Evolutionary conservation across 2,888 invertebrate species (phyloP).

Genomic region (Epinotia bilunana): DNA sequence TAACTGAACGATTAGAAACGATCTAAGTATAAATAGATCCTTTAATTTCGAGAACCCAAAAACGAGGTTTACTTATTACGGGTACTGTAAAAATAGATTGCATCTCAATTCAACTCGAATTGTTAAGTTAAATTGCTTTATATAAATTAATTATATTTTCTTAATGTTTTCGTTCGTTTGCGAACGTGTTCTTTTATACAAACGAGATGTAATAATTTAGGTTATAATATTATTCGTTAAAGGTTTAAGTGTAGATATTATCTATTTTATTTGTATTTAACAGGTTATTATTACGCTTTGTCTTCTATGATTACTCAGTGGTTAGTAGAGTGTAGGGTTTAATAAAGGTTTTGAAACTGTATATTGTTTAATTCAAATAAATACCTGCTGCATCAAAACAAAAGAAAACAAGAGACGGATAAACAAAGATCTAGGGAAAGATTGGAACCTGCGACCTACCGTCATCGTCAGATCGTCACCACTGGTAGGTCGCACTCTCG

Average conservation of each 20-base stretch:
- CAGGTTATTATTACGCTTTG: conserved; percentile 51
- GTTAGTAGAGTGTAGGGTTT: conserved; percentile 53
- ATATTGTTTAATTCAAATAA: conserved; percentile 13
- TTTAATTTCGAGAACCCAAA: conserved; percentile 1
- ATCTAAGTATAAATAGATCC: background rate
- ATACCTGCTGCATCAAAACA: too few relatives aligned
- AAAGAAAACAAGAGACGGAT: too few relatives aligned
- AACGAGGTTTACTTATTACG: conserved; percentile 16
- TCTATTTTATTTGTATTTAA: conserved; percentile 49
- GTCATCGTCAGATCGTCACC: too few relatives aligned
- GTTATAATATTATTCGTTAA: conserved; percentile 22
- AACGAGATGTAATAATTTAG: conserved; percentile 26
- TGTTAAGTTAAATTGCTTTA: conserved; percentile 13
- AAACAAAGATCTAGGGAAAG: too few relatives aligned
- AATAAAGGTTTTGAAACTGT: conserved; percentile 57
- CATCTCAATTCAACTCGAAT: conserved; percentile 29
- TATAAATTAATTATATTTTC: conserved; percentile 1
- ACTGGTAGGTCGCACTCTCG: too few relatives aligned
- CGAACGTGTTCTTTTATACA: conserved; percentile 15
- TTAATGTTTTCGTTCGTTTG: conserved; percentile 9
- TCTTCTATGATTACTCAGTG: conserved; percentile 50
- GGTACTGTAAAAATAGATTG: conserved; percentile 28
- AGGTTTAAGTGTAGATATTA: conserved; percentile 44
- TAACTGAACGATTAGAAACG: background rate
- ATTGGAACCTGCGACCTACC: too few relatives aligned